phyloP scores from a whole-genome alignment of 2,888 invertebrate genomes.

The Hermodice carunculata region DNA sequence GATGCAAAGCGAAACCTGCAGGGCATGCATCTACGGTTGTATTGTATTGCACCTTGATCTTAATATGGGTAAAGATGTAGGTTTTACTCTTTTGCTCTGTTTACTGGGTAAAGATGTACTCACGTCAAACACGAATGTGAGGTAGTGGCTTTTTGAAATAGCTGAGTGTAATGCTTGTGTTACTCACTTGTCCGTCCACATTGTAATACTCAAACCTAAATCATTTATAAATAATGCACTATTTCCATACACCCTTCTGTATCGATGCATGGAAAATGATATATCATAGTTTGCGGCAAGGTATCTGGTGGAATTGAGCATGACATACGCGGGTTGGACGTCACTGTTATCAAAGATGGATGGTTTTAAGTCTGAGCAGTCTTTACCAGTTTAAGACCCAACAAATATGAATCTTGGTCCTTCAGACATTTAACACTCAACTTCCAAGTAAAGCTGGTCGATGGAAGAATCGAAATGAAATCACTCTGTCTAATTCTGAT shows the following conservation, averaged over 20 bases:
- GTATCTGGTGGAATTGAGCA: constrained; percentile 27
- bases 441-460: constrained; percentile 30
- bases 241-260: constrained; percentile 24
- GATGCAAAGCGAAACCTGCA: no score
- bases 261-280: constrained; percentile 22
- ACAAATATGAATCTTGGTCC: constrained; percentile 25
- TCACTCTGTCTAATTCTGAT: constrained; percentile 21
- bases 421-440: constrained; percentile 22
- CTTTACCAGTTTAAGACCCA: constrained; percentile 25
- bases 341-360: constrained; percentile 16
- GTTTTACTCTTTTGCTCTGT: no score
- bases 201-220: constrained; percentile 14
- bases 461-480: constrained; percentile 14
- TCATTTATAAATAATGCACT: constrained; percentile 5
- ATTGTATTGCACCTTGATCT: no score
- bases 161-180: no score
- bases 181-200: no score
- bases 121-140: constrained; percentile 31
- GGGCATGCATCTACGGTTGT: no score
- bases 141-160: constrained; percentile 21
- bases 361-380: constrained; percentile 17
- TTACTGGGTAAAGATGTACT: no score
- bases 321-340: constrained; percentile 21
- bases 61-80: no score
- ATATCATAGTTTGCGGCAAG: constrained; percentile 29